Evolutionary conservation across 2,113 vertebrate genomes (phyloP).

Genomic region (Atlantisia rogersi): DNA sequence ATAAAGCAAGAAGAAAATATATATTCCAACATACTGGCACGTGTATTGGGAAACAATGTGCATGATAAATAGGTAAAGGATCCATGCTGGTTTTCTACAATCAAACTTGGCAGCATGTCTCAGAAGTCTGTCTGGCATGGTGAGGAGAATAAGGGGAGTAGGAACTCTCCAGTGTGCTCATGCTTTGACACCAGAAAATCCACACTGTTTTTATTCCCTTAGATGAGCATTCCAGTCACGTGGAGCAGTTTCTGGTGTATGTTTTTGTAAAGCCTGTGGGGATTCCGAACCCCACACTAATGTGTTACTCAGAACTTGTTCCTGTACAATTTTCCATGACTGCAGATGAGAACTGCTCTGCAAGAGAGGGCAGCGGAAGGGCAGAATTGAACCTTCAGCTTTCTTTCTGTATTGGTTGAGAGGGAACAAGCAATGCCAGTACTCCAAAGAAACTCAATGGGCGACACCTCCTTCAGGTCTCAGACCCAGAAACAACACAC

Average conservation of each 20-base stretch:
- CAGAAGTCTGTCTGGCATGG: neutral
- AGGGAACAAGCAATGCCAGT: neutral
- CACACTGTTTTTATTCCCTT: neutral
- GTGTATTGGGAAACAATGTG: neutral
- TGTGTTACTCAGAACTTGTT: fast-evolving
- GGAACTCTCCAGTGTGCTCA: neutral
- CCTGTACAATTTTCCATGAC: neutral
- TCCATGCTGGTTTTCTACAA: neutral
- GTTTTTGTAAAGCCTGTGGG: neutral
- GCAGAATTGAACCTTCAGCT: neutral
- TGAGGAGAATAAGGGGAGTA: neutral
- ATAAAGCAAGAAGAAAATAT: neutral
- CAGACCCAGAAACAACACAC: neutral
- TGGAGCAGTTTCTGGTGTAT: neutral
- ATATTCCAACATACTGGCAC: neutral
- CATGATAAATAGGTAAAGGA: neutral
- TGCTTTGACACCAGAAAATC: neutral
- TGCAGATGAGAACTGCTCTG: neutral
- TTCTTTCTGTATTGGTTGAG: neutral
- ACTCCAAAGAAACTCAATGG: neutral
- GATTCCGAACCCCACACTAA: neutral
- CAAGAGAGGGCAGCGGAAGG: neutral
- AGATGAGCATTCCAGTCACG: neutral
- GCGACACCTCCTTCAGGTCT: neutral
- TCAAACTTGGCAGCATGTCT: neutral